Base-by-base conservation (phyloP, 2,797 vertebrate species). In the Acipenser transmontanus region DNA sequence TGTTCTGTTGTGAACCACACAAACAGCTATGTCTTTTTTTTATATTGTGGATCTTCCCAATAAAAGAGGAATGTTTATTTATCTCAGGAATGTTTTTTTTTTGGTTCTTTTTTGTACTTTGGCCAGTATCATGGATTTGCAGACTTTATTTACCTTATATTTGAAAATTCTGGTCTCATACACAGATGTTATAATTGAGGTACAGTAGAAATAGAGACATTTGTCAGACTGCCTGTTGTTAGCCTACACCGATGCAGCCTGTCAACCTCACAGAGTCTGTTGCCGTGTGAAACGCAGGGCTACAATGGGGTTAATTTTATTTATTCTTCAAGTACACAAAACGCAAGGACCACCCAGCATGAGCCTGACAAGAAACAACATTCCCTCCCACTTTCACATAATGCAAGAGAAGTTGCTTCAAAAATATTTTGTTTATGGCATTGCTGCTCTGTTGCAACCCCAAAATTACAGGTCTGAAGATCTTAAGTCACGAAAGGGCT, bases 381-480 rank as follows among this genome's bases (percentile, higher is more conserved):
- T 47, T 59, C 65, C 61, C 71, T 68, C 68, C 68, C 68, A 12
- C 67, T 56, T 70, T 67, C 63, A 62, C 52, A 63, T 63, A 73
- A 74, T 65, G 68, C 71, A 68, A 70, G 68, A 73, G 70, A 66
- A 74, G 62, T 50, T 52, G 49, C 73, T 70, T 69, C 70, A 67
- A 68, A 73, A 71, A 72, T 67, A 68, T 65, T 70, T 54, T 62
- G 50, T 66, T 91, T 90, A 91, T 87, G 80, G 81, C 86, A 82
- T 87, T 89, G 84, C 81, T 78, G 73, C 72, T 54, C 79, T 76
- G 72, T 63, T 81, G 74, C 74, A 71, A 86, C 83, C 86, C 82
- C 87, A 84, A 87, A 91, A 92, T 91, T 87, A 91, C 86, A 89
- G 86, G 88, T 87, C 84, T 78, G 78, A 77, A 74, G 84, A 82